Percentiles rank a stretch among this genome's conserved stretches.
Conservation (phyloP, 2,888 invertebrate species). For the Ichneumoninae sp. region DNA sequence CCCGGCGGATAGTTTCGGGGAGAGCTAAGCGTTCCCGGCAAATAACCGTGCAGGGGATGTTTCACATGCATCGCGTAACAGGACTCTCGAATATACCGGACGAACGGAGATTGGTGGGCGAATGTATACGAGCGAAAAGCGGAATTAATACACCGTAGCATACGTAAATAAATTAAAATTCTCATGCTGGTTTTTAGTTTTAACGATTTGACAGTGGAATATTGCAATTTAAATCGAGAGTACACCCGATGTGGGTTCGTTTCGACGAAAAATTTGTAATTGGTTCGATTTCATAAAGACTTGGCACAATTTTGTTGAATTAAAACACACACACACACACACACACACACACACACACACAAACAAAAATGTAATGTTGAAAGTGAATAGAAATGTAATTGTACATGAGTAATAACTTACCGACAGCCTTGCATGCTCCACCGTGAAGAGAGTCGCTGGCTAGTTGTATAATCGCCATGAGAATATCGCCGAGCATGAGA, state of each 20-base stretch:
- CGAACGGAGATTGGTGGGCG: conserved; percentile 57
- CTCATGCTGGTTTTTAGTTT: conserved; percentile 55
- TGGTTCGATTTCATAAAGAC: conserved; percentile 44
- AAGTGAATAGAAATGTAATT: background rate
- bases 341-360: no score
- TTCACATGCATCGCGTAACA: conserved; percentile 42
- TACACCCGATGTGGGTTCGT: background rate
- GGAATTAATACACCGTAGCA: background rate
- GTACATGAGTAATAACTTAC: conserved; percentile 85
- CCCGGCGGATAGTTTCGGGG: conserved; percentile 73
- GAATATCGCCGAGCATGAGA: conserved; percentile 91
- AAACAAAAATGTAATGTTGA: background rate
- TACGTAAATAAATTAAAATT: conserved; percentile 49
- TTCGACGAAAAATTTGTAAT: conserved; percentile 40
- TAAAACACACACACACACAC: no score
- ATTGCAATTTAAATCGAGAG: conserved; percentile 40
- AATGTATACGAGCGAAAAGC: conserved; percentile 51
- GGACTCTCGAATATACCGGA: conserved; percentile 8
- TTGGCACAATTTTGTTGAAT: conserved; percentile 10
- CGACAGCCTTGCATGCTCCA: conserved; percentile 88
- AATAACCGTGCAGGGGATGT: conserved; percentile 74
- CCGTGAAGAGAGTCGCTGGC: conserved; percentile 87
- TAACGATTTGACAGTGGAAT: conserved; percentile 56
- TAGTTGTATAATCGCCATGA: conserved; percentile 92
- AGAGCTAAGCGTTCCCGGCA: conserved; percentile 70